Conservation (phyloP, 2,888 invertebrate genomes). For the Coenonympha glycerion region DNA sequence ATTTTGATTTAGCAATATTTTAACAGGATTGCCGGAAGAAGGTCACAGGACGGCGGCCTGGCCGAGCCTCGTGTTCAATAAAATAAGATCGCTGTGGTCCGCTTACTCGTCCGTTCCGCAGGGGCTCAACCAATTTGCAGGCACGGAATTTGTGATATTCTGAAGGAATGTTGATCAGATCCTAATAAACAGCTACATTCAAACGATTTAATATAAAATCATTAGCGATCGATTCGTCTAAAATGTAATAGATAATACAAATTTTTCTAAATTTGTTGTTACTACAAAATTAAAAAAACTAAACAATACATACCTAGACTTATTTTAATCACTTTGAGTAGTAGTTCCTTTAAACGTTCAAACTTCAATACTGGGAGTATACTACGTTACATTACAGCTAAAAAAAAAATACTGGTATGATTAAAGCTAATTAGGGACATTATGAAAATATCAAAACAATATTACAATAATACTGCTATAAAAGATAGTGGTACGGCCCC, state of each 20-base stretch:
- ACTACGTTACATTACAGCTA: too few relatives aligned
- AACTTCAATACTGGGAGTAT: too few relatives aligned
- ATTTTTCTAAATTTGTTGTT: not conserved
- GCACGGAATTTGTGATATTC: slow-evolving; percentile 51
- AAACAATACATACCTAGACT: too few relatives aligned
- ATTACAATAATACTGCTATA: too few relatives aligned
- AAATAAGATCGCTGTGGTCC: slow-evolving; percentile 92
- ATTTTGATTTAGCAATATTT: slow-evolving; percentile 27
- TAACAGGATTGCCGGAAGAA: slow-evolving; percentile 69
- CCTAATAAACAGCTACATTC: not conserved
- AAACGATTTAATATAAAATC: slow-evolving; percentile 1
- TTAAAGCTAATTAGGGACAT: too few relatives aligned
- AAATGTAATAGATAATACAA: too few relatives aligned
- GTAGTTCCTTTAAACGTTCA: not conserved
- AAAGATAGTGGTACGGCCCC: too few relatives aligned
- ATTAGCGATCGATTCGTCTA: too few relatives aligned
- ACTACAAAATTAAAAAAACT: not conserved
- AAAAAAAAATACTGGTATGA: too few relatives aligned
- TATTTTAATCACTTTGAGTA: not conserved
- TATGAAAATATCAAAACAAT: too few relatives aligned
- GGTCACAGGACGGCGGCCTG: slow-evolving; percentile 74
- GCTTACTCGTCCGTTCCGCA: slow-evolving; percentile 83
- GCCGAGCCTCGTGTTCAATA: slow-evolving; percentile 88
- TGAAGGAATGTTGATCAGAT: slow-evolving; percentile 50
- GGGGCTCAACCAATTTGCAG: slow-evolving; percentile 89